A percentile compares a stretch with the other conserved stretches of the same genome.
Conservation (phyloP, 1,140 invertebrate genomes). For the Lanistes nyassanus region DNA sequence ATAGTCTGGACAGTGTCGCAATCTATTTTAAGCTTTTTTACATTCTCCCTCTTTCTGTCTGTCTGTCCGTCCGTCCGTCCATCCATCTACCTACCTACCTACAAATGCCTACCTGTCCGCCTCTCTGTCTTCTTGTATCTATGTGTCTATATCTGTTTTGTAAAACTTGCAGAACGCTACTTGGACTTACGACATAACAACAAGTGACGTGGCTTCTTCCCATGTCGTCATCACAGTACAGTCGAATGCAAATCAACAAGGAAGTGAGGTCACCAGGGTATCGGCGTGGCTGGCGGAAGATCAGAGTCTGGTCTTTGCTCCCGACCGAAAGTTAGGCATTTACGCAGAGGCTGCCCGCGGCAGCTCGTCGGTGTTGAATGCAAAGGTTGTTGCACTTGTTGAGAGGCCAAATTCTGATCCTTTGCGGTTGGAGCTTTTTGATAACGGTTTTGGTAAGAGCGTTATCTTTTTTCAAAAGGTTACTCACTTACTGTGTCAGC, state of each 20-base stretch:
- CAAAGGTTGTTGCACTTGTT: conserved; percentile 31
- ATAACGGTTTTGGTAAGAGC: conserved; percentile 35
- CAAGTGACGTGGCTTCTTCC: conserved; percentile 18
- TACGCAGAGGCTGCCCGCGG: conserved; percentile 32
- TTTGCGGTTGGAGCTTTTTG: conserved; percentile 15
- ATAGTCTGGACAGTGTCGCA: too few species aligned
- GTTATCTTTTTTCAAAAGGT: too few species aligned
- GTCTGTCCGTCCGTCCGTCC: too few species aligned
- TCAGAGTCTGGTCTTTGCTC: conserved; percentile 20
- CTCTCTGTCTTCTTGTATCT: too few species aligned
- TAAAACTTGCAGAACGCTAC: conserved; percentile 1
- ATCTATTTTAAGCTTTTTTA: too few species aligned
- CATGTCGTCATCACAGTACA: conserved; percentile 29
- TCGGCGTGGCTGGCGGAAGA: conserved; percentile 24
- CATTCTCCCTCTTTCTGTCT: too few species aligned
- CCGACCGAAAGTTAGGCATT: conserved; percentile 28
- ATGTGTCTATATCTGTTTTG: too few species aligned
- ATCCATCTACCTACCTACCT: too few species aligned
- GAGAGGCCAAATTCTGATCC: conserved; percentile 31
- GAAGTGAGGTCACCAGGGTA: conserved; percentile 16
- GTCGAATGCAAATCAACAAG: conserved; percentile 21
- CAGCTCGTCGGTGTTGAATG: conserved; percentile 28
- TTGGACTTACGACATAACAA: conserved; percentile 32
- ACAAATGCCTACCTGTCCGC: too few species aligned
- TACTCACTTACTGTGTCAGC: too few species aligned